Evolutionary conservation across 1,140 invertebrate species (phyloP).

Genomic region (Cheumatopsyche charites): DNA sequence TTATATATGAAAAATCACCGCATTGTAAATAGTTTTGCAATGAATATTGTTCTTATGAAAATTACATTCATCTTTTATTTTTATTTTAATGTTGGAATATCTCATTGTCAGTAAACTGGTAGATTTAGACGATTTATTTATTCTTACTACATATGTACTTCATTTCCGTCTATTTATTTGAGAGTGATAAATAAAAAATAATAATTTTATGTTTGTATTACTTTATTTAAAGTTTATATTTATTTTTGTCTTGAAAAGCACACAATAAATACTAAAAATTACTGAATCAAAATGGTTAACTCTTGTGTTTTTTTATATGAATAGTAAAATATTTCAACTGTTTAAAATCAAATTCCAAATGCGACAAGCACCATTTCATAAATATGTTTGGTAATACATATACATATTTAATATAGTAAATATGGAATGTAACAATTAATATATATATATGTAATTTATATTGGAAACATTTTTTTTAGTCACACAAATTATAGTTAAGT

Average conservation of each 20-base stretch:
- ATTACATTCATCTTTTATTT: too few species aligned
- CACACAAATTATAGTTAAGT: conserved; percentile 4
- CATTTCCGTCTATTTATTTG: too few species aligned
- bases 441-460: not conserved
- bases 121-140: too few species aligned
- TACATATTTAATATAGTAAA: conserved; percentile 15
- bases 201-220: conserved; percentile 30
- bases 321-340: conserved; percentile 21
- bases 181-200: not conserved
- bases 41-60: too few species aligned
- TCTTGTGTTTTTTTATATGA: conserved; percentile 27
- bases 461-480: conserved; percentile 14
- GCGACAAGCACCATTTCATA: conserved; percentile 32
- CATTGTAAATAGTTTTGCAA: too few species aligned
- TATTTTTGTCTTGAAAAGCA: conserved; percentile 33
- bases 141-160: too few species aligned
- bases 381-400: conserved; percentile 26
- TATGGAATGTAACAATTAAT: conserved; percentile 19
- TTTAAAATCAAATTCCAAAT: conserved; percentile 22
- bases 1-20: too few species aligned
- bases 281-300: conserved; percentile 44
- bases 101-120: too few species aligned
- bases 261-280: conserved; percentile 47
- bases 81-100: too few species aligned
- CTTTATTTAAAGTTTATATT: conserved; percentile 39